Evolutionary conservation across 2,797 vertebrate genomes (phyloP).

Genomic region (Toxotes lorentzi): DNA sequence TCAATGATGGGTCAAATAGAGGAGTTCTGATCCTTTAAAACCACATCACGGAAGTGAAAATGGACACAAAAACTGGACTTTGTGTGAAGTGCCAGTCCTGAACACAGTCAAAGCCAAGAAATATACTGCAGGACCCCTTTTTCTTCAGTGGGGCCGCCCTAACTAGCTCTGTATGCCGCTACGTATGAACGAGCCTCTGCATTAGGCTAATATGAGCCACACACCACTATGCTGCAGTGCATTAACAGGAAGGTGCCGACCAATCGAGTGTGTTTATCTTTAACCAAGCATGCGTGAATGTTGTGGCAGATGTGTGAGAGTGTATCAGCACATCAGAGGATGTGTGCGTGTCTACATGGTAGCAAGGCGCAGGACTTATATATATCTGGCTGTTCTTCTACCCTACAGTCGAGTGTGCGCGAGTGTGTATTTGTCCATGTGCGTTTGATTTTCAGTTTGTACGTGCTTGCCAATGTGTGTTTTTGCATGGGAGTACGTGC

Average conservation of each 20-base stretch:
- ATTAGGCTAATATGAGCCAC: conserved; percentile 74
- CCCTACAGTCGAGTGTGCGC: conserved; percentile 18
- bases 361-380: conserved; percentile 48
- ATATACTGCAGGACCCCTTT: conserved; percentile 20
- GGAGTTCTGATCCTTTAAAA: conserved; percentile 13
- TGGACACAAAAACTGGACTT: conserved; percentile 14
- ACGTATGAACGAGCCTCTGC: conserved; percentile 61
- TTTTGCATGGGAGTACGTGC: conserved; percentile 53
- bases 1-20: conserved; percentile 21
- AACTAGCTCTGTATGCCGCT: conserved; percentile 37
- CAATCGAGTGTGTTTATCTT: conserved; percentile 65
- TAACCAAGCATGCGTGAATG: conserved; percentile 68
- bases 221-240: conserved; percentile 72
- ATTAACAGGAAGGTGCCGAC: conserved; percentile 67
- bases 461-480: conserved; percentile 45
- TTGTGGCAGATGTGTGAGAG: conserved; percentile 71
- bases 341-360: conserved; percentile 57
- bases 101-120: conserved; percentile 15
- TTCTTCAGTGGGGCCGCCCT: conserved; percentile 17
- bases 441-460: conserved; percentile 44
- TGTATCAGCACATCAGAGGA: conserved; percentile 70
- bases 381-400: conserved; percentile 50
- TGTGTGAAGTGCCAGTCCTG: neutral
- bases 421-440: conserved; percentile 38
- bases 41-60: conserved; percentile 4